A percentile compares a stretch with the other conserved stretches of the same genome.
phyloP scores from a whole-genome alignment of 2,113 vertebrate species.

The Oreochromis aureus region DNA sequence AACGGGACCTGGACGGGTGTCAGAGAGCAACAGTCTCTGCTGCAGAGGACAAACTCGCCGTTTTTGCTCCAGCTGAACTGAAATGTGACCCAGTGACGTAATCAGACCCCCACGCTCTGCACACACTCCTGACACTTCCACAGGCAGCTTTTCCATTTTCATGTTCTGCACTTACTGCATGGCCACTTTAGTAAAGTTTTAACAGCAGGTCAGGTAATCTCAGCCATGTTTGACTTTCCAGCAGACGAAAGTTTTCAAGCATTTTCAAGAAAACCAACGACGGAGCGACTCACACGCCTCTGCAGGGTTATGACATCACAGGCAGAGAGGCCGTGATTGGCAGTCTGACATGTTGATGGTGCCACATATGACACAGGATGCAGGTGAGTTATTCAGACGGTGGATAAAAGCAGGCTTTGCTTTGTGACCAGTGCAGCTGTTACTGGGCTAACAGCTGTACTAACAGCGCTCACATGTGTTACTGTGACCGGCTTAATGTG shows the following conservation, averaged over 20 bases:
- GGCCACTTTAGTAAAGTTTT: not conserved
- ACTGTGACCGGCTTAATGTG: not conserved
- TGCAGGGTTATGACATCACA: not conserved
- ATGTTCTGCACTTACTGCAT: not conserved
- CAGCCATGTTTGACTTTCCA: not conserved
- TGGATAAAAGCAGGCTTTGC: not conserved
- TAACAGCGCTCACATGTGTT: not conserved
- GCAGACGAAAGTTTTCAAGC: not conserved
- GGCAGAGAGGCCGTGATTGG: not conserved
- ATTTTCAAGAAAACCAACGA: not conserved
- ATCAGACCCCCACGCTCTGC: not conserved
- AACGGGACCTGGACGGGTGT: not conserved
- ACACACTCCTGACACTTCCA: not conserved
- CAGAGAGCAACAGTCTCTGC: not conserved
- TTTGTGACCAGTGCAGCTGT: not conserved
- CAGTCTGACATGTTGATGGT: not conserved
- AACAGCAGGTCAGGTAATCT: fast-evolving
- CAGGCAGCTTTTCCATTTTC: not conserved
- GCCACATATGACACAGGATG: not conserved
- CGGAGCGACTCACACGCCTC: not conserved
- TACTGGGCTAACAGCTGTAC: not conserved
- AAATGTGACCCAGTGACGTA: not conserved
- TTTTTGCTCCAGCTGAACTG: not conserved
- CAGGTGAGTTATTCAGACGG: not conserved
- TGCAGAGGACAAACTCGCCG: not conserved